Base-by-base conservation (phyloP, 2,113 vertebrate genomes). In the Bostrychus sinensis region DNA sequence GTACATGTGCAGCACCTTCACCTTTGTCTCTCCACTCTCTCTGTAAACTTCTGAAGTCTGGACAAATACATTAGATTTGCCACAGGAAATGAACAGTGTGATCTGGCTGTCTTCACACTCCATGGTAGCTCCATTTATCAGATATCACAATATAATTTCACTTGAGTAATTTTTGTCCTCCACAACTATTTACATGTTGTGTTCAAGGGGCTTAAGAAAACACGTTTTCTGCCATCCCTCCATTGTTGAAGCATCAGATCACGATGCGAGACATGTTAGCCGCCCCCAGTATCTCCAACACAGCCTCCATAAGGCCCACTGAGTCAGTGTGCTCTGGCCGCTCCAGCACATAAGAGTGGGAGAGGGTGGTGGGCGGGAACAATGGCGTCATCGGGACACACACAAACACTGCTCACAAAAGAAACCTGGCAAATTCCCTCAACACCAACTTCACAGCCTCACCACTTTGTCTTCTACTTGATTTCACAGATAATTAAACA, bases 221-320 rank as follows among this genome's bases (percentile, higher is more conserved):
- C n/a, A n/a, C 22, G 43, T 20, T 45, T 12, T 46, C 10, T 46
- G 43, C 10, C 43, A 10, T 46, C 20, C 23, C 20, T 46, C 43
- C 12, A 13, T 34, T 17, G 13, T 48, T 59, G 14, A 51, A 58
- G 36, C 43, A 54, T 58, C 59, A 51, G 62, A 88, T 87, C 89
- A 89, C 85, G 89, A 88, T 70, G 66, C 77, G 80, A 82, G 75
- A 71, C 72, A 66, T 23, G 80, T 70, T 12, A 43, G 62, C 88
- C 88, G 57, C 91, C 91, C 88, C 86, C 91, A 59, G 65, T n/a
- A 69, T 85, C 75, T 86, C 82, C 82, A 81, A 68, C 79, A 70
- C 84, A 76, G 68, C 70, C 83, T 82, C 88, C 86, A 85, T 81
- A 69, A 81, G 81, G 87, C 81, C 76, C 60, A 84, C 88, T 92